Conservation (phyloP, 2,888 invertebrate species). For the Coenonympha glycerion region DNA sequence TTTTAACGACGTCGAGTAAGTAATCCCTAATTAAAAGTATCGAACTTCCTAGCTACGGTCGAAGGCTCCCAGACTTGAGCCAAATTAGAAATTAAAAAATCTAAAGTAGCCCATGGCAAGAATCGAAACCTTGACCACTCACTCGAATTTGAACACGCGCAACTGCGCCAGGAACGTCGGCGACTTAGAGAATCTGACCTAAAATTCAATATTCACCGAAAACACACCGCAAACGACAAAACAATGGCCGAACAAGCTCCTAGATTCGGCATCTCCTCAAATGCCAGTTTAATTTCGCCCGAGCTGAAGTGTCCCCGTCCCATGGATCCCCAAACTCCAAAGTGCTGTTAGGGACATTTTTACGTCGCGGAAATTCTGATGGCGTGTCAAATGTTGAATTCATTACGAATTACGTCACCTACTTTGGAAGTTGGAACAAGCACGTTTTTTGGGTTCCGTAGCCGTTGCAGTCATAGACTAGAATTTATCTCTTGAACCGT, state of each 20-base stretch:
- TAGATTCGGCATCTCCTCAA: conserved; percentile 22
- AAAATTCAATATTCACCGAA: not conserved
- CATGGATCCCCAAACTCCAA: conserved; percentile 24
- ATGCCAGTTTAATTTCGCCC: conserved; percentile 33
- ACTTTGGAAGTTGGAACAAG: not conserved
- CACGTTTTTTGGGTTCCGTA: no score
- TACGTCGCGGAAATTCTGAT: conserved; percentile 17
- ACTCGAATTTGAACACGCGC: no score
- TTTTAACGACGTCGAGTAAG: conserved; percentile 16
- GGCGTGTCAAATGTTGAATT: conserved; percentile 18
- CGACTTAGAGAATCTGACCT: no score
- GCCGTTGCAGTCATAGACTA: no score
- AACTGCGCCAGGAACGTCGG: no score
- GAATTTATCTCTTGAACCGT: no score
- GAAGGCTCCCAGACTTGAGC: no score
- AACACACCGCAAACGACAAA: conserved; percentile 20
- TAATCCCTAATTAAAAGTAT: no score
- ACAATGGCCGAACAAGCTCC: conserved; percentile 25
- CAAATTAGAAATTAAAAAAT: no score
- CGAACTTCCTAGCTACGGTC: no score
- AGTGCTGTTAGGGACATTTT: conserved; percentile 30
- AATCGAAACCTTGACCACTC: no score
- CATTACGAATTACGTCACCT: conserved; percentile 6
- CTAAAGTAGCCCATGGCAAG: no score
- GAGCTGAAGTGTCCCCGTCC: conserved; percentile 20